A percentile compares a stretch with the other conserved stretches of the same genome.
Conservation (phyloP, 2,797 vertebrate genomes). For the Sebastes kiyomatsui region DNA sequence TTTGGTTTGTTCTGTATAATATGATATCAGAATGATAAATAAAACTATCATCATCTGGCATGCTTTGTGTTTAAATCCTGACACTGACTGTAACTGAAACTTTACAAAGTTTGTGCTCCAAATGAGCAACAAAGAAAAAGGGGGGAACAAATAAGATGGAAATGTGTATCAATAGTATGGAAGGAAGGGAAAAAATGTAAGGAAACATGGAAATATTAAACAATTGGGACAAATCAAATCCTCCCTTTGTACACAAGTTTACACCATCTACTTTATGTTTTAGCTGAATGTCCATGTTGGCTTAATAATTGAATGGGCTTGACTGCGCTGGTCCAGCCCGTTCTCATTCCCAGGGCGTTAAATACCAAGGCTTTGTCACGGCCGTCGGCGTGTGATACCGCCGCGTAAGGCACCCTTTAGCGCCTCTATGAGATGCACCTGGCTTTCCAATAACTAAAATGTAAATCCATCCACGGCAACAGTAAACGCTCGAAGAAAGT, state of each 20-base stretch:
- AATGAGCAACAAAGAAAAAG: neutral
- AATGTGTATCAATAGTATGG: neutral
- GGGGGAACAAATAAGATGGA: neutral
- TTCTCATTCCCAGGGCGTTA: too few species aligned
- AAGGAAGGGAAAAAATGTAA: neutral
- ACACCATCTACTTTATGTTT: neutral
- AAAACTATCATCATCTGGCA: neutral
- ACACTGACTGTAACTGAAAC: neutral
- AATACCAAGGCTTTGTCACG: too few species aligned
- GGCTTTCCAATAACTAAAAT: too few species aligned
- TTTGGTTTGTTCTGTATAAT: neutral
- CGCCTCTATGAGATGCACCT: too few species aligned
- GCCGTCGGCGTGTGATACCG: too few species aligned
- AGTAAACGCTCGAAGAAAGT: neutral
- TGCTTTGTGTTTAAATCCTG: neutral
- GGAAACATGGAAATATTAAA: neutral
- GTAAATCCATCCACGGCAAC: too few species aligned
- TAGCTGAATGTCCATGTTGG: neutral
- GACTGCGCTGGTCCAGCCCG: too few species aligned
- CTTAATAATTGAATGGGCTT: too few species aligned
- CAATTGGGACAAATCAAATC: too few species aligned
- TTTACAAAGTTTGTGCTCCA: neutral
- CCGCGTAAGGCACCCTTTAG: too few species aligned
- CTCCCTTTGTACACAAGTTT: neutral
- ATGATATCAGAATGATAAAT: conserved; percentile 1